Percentiles rank a stretch among this genome's conserved stretches.
Evolutionary conservation across 92 coral and sea anemone species (phyloP).

Genomic region (Siderastrea siderea): DNA sequence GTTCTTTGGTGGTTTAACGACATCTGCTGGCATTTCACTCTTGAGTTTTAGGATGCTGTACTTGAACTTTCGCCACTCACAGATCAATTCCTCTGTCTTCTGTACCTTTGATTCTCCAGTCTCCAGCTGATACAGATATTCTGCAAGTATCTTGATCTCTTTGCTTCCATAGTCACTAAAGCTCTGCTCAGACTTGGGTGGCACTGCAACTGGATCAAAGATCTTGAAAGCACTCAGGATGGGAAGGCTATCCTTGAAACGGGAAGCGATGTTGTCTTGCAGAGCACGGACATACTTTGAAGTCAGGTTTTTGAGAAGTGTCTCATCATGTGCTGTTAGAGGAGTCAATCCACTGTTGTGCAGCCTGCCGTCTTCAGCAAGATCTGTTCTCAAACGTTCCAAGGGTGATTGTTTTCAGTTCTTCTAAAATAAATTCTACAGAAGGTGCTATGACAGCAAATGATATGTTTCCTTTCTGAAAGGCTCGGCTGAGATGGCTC

Average conservation of each 20-base stretch:
- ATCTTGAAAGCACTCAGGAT: constrained; percentile 49
- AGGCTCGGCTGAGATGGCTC: constrained; percentile 72
- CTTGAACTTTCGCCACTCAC: constrained; percentile 73
- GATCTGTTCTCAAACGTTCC: constrained; percentile 60
- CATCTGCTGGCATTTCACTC: constrained; percentile 55
- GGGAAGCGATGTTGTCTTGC: constrained; percentile 29
- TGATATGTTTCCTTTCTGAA: constrained; percentile 71
- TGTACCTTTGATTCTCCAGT: constrained; percentile 52
- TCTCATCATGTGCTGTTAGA: constrained; percentile 53
- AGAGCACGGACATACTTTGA: constrained; percentile 44
- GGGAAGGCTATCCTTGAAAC: neutral
- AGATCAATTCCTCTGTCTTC: constrained; percentile 65
- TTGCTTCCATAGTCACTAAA: constrained; percentile 62
- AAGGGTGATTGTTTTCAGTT: constrained; percentile 50
- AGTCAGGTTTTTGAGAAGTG: constrained; percentile 54
- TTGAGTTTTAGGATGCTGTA: constrained; percentile 63
- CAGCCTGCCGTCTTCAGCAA: constrained; percentile 68
- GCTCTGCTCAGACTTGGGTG: constrained; percentile 55
- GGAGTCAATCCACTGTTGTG: constrained; percentile 36
- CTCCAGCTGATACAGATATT: constrained; percentile 55
- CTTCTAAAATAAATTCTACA: constrained; percentile 62
- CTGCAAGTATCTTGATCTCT: constrained; percentile 65
- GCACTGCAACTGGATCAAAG: constrained; percentile 69
- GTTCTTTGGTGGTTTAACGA: constrained; percentile 49
- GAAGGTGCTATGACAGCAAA: constrained; percentile 74